Conservation (phyloP, 2,797 vertebrate genomes). For the Dicrostonyx torquatus region DNA sequence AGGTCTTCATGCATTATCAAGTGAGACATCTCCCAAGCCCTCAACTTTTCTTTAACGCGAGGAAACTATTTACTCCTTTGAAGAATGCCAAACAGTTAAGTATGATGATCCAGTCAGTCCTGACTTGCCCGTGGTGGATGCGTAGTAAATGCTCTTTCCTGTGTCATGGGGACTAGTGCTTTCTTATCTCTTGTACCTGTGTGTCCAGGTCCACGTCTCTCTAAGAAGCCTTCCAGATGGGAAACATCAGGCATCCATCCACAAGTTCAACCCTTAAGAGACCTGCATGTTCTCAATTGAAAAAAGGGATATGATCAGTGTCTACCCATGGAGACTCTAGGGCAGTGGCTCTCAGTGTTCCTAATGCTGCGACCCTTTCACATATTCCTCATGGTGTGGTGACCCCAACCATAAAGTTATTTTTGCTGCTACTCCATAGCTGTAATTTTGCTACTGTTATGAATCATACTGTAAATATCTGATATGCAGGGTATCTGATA, state of each 20-base stretch:
- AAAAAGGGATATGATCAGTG: background rate
- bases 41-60: background rate
- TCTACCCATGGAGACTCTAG: background rate
- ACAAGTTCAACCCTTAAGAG: background rate
- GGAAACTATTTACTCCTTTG: background rate
- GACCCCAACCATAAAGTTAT: background rate
- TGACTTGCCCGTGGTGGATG: background rate
- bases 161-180: background rate
- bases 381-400: background rate
- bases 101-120: background rate
- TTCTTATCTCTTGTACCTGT: background rate
- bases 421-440: background rate
- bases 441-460: background rate
- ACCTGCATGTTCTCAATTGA: background rate
- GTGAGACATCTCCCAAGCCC: background rate
- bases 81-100: background rate
- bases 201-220: background rate
- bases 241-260: background rate
- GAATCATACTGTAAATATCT: background rate
- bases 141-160: no score
- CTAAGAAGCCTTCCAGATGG: background rate
- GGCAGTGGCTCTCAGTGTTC: background rate
- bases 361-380: background rate
- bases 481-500: background rate
- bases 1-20: background rate